Conservation (phyloP, 1,140 invertebrate species). For the Trachymyrmex septentrionalis region DNA sequence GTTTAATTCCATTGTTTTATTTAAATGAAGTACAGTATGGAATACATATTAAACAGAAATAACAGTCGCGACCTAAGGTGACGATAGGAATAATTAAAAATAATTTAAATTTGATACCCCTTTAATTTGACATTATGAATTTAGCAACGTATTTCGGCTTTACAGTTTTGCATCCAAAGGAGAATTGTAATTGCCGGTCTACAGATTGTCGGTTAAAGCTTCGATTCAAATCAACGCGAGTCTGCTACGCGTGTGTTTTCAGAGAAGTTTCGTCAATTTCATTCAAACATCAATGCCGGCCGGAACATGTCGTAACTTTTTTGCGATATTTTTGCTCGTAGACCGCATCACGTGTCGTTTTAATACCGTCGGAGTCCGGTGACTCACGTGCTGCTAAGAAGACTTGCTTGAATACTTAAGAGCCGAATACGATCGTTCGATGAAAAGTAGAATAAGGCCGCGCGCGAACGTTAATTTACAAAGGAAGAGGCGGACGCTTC, state of each 20-base stretch:
- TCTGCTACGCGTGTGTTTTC: neutral
- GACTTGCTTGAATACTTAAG: neutral
- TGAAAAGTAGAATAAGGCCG: constrained; percentile 22
- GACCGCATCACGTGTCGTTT: neutral
- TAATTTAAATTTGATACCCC: no score
- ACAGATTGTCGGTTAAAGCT: neutral
- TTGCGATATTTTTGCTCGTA: neutral
- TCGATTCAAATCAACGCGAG: neutral
- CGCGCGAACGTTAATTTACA: constrained; percentile 12
- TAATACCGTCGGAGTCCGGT: neutral
- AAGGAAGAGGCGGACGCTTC: neutral
- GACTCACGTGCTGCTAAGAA: neutral
- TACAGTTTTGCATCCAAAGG: neutral
- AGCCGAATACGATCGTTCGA: constrained; percentile 8
- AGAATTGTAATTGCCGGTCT: neutral
- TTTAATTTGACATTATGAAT: no score
- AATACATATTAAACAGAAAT: no score
- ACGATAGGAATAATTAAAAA: no score
- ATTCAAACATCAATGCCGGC: neutral
- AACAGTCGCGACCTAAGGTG: no score
- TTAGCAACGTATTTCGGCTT: neutral
- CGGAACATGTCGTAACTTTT: neutral
- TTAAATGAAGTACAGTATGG: no score
- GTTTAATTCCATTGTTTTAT: no score
- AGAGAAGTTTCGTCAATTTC: neutral